Evolutionary conservation across 2,888 invertebrate genomes (phyloP).

Genomic region (Eupithecia abbreviata): DNA sequence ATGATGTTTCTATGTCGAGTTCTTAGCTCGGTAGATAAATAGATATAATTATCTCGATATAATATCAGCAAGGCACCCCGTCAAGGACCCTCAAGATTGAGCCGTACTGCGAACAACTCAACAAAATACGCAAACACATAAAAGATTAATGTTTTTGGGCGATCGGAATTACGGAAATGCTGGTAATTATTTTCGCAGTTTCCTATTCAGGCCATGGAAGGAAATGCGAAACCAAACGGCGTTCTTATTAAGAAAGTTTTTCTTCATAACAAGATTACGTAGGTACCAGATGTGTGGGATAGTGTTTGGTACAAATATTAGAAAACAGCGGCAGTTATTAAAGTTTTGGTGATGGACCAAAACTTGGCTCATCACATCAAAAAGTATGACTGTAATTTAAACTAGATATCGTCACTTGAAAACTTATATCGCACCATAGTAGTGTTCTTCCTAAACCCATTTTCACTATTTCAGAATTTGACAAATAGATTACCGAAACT

Average conservation of each 20-base stretch:
- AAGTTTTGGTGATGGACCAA: not conserved
- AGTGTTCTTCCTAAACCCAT: too few relatives aligned
- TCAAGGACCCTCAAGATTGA: not conserved
- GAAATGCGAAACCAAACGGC: conserved; percentile 70
- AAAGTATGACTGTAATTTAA: too few relatives aligned
- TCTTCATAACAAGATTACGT: conserved; percentile 81
- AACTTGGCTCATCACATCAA: too few relatives aligned
- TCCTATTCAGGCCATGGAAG: conserved; percentile 56
- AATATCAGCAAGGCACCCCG: not conserved
- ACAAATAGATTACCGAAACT: not conserved
- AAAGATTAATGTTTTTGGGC: conserved; percentile 19
- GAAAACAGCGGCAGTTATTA: conserved; percentile 44
- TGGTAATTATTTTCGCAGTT: conserved; percentile 49
- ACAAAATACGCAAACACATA: not conserved
- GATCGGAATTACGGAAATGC: conserved; percentile 33
- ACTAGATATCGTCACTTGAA: too few relatives aligned
- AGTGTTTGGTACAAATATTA: conserved; percentile 68
- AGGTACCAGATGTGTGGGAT: conserved; percentile 78
- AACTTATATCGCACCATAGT: too few relatives aligned
- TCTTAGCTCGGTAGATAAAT: not conserved
- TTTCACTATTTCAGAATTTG: too few relatives aligned
- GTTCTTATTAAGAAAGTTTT: conserved; percentile 83
- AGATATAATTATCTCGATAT: not conserved
- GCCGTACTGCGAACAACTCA: conserved; percentile 36
- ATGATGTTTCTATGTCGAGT: not conserved